phyloP scores from a whole-genome alignment of 2,113 vertebrate species.

The Hemicordylus capensis region DNA sequence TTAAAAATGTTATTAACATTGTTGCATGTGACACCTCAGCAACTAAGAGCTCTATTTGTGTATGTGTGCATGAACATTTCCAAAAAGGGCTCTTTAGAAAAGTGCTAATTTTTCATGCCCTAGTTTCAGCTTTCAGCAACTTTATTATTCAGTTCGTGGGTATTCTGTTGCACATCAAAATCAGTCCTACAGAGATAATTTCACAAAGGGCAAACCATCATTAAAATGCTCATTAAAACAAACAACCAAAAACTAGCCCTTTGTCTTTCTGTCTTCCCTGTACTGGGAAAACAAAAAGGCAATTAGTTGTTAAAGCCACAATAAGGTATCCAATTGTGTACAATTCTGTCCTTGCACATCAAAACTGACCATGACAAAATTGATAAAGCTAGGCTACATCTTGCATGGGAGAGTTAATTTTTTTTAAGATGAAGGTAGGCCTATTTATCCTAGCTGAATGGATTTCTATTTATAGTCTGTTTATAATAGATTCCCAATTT shows the following conservation, averaged over 20 bases:
- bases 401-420: background rate
- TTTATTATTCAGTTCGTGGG: background rate
- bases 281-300: background rate
- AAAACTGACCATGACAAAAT: background rate
- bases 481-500: constrained; percentile 9
- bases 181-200: background rate
- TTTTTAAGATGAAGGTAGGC: background rate
- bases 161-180: background rate
- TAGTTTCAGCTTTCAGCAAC: background rate
- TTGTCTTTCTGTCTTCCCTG: background rate
- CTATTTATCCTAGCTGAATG: background rate
- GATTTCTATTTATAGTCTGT: background rate
- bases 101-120: background rate
- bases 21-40: background rate
- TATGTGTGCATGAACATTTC: background rate
- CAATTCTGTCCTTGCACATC: background rate
- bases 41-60: background rate
- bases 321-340: background rate
- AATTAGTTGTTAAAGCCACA: background rate
- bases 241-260: background rate
- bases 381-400: background rate
- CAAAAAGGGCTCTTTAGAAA: background rate
- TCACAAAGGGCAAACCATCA: background rate
- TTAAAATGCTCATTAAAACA: background rate
- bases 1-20: constrained; percentile 11